Conservation (phyloP, 2,888 invertebrate genomes). For the Caenorhabditis sp. region DNA sequence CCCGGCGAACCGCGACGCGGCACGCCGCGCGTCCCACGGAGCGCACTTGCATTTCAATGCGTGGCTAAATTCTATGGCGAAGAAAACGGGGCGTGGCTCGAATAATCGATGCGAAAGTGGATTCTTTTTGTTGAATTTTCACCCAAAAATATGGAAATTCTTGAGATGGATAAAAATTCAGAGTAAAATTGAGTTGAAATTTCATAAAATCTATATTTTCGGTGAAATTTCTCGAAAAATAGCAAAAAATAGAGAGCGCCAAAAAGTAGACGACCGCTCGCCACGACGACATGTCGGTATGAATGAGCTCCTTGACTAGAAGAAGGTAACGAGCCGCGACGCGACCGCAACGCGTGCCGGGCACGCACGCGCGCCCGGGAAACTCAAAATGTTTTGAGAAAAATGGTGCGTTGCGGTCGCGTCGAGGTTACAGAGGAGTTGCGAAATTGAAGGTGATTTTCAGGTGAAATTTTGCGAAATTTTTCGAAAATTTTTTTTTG, state of each 20-base stretch:
- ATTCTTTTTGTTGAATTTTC: background rate
- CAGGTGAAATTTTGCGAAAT: background rate
- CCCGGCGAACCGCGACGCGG: background rate
- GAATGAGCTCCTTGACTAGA: background rate
- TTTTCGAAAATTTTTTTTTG: background rate
- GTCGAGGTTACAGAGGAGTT: background rate
- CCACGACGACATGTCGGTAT: background rate
- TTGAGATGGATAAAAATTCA: background rate
- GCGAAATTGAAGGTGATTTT: background rate
- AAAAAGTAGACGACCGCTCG: background rate
- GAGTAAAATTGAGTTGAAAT: background rate
- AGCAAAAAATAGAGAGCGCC: background rate
- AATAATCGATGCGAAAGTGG: background rate
- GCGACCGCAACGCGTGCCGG: slow-evolving; percentile 32
- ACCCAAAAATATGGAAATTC: background rate
- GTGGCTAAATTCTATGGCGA: background rate
- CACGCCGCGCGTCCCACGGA: background rate
- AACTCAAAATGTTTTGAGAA: too few species aligned
- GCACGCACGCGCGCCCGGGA: background rate
- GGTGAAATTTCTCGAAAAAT: background rate
- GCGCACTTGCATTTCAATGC: background rate
- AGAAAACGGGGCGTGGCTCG: background rate
- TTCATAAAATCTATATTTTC: background rate
- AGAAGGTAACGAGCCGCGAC: background rate
- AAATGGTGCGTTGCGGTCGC: slow-evolving; percentile 14